Percentiles rank a stretch among this genome's conserved stretches.
These are phyloP conservation scores for Gastrophysa polygoni DNA, from an alignment of 2,888 invertebrate genomes.

Conservation along the genomic window DNA sequence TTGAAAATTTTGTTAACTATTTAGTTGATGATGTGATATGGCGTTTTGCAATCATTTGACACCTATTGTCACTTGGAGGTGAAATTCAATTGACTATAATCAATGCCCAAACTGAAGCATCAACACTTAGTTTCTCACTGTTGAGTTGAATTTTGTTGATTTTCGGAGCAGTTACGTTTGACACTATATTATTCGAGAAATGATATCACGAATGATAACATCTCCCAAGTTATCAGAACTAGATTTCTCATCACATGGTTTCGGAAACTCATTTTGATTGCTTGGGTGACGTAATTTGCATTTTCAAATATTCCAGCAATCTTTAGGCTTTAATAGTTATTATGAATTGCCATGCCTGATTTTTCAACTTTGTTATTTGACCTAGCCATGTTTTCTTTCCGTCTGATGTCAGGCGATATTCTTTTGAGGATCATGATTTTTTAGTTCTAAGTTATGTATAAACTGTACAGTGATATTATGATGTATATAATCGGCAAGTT, in stretches of 20 bases:
- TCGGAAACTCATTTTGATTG: not conserved
- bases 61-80: not conserved
- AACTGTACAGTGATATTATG: slow-evolving; percentile 48
- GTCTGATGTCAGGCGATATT: not conserved
- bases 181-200: not conserved
- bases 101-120: not conserved
- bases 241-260: not conserved
- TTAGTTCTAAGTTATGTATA: slow-evolving; percentile 35
- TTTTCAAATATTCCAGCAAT: slow-evolving; percentile 13
- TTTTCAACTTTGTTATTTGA: slow-evolving; percentile 26
- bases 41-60: slow-evolving; percentile 43
- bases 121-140: not conserved
- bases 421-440: not conserved
- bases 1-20: slow-evolving; percentile 23
- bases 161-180: slow-evolving; percentile 5
- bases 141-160: not conserved
- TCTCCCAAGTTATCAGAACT: not conserved
- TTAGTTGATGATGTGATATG: slow-evolving; percentile 37
- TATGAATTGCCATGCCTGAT: slow-evolving; percentile 12
- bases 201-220: not conserved
- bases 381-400: slow-evolving; percentile 28
- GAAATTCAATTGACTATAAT: not conserved
- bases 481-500: slow-evolving; percentile 50
- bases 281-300: not conserved
- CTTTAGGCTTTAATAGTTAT: slow-evolving; percentile 19